Evolutionary conservation across 2,113 vertebrate genomes (phyloP), one percentile per base, ranked within the genome.

Genomic region (Cervus canadensis): DNA sequence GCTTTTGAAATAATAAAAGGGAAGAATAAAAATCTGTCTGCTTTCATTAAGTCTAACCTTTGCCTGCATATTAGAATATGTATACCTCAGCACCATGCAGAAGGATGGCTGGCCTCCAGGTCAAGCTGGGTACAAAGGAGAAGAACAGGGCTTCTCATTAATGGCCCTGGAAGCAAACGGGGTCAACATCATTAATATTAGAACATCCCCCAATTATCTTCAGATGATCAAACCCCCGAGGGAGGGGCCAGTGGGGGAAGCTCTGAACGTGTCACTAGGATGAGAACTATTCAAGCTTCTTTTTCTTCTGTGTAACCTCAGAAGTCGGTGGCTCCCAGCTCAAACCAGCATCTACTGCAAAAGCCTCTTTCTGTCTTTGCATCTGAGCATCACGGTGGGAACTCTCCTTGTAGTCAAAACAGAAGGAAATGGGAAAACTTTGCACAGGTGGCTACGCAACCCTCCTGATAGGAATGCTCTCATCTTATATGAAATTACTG

Each of bases 1-100:
- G 30, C 56, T 96, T 98, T 96, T 48, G 89, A 60, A 95, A 81
- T 85, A 95, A 92, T 81, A 54, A 95, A 95, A n/a, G n/a, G 5
- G 26, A 16, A 94, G 78, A 89, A 48, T 84, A 71, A 64, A 52
- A 87, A 21, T 67, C 59, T 92, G 94, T 95, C 64, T 92, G 19
- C 54, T 90, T 87, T 85, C 67, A 71, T 83, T 95, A 95, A 86
- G 21, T 33, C 30, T 50, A 91, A 14, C 43, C 3, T 16, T 97
- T 45, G 43, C 48, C 28, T 76, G 48, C 33, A 23, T 82, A 57
- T 78, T 85, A 90, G 43, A 67, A 86, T 57, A 54, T 26, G 30
- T 48, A 85, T 81, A 92, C 76, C 87, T 60, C 62, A 36, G 23
- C 64, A 82, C 40, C 52, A 11, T 48, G 8, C 45, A 43, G 86